Conservation (phyloP, 1,140 invertebrate species). For the Neodiprion pinetum region DNA sequence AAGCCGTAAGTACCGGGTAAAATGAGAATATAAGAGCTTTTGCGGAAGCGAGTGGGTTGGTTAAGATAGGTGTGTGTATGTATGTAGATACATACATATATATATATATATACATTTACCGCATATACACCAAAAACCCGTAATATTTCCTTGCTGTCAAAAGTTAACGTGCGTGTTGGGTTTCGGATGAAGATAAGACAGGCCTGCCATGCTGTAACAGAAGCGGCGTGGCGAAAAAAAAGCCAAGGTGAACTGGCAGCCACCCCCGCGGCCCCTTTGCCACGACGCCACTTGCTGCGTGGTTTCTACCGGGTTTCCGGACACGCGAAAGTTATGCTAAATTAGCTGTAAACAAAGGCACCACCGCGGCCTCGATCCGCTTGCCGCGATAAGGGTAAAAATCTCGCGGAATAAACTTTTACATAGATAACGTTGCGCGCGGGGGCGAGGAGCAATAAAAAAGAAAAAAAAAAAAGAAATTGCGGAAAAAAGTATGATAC, state of each 20-base stretch:
- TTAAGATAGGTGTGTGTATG: no score
- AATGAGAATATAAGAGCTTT: no score
- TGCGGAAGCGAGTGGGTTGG: no score
- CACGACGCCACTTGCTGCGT: neutral
- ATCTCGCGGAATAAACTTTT: slow-evolving; percentile 1
- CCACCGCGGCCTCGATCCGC: no score
- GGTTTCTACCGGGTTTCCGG: neutral
- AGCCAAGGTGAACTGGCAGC: neutral
- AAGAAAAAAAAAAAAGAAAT: no score
- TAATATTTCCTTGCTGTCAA: neutral
- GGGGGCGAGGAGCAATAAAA: no score
- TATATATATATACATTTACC: no score
- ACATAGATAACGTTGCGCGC: neutral
- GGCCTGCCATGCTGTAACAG: neutral
- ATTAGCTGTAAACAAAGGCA: slow-evolving; percentile 2
- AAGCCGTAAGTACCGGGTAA: no score
- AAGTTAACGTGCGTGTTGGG: slow-evolving; percentile 5
- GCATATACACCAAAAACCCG: neutral
- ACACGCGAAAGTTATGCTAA: slow-evolving; percentile 2
- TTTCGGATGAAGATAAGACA: slow-evolving; percentile 7
- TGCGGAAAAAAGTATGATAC: no score
- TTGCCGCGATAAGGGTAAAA: neutral
- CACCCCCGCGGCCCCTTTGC: neutral
- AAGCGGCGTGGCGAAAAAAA: neutral
- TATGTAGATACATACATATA: no score